Percentiles rank a stretch among this genome's conserved stretches.
Conservation (phyloP, 2,113 vertebrate genomes). For the Amblyopsis rosae region DNA sequence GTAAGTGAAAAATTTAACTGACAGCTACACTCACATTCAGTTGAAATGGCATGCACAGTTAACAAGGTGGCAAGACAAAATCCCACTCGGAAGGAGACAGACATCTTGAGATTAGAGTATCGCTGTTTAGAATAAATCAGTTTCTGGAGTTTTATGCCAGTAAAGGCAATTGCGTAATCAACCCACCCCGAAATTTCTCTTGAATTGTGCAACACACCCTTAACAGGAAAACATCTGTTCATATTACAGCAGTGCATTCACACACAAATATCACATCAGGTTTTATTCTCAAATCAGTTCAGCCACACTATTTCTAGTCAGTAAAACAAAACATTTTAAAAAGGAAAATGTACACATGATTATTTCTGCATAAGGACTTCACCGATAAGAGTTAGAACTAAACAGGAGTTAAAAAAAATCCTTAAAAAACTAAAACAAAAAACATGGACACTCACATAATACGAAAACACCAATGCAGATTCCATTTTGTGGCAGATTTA, state of each 20-base stretch:
- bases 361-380: neutral
- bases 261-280: neutral
- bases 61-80: neutral
- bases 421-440: neutral
- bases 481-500: neutral
- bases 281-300: neutral
- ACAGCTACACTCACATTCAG: too few species aligned
- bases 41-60: too few species aligned
- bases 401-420: neutral
- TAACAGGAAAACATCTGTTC: neutral
- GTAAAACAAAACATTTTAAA: neutral
- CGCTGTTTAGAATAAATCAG: neutral
- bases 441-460: neutral
- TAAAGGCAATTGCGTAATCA: too few species aligned
- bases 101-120: neutral
- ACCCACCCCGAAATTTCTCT: too few species aligned
- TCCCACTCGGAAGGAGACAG: neutral
- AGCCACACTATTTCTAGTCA: neutral
- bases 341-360: neutral
- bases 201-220: neutral
- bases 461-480: neutral
- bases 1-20: too few species aligned
- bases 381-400: neutral
- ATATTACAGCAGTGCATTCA: neutral
- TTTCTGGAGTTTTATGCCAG: too few species aligned